Conservation (phyloP, 64 coral and sea anemone species). For the Porites lutea region DNA sequence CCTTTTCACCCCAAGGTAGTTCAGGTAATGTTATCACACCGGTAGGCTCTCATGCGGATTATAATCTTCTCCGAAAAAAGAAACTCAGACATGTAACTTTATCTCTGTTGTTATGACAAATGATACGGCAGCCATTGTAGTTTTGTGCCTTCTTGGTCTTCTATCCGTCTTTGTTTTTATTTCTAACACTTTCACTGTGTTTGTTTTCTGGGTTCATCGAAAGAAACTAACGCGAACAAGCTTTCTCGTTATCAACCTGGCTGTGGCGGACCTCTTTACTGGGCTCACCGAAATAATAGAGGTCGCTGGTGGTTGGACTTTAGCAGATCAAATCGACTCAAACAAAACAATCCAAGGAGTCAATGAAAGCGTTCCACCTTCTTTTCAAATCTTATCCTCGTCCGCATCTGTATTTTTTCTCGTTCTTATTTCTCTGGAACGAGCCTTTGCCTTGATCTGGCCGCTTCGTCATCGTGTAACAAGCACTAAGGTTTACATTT, state of each 20-base stretch:
- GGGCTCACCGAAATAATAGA: neutral
- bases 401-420: neutral
- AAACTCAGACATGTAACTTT: too few species aligned
- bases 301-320: too few species aligned
- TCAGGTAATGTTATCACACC: too few species aligned
- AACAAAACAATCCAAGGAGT: too few species aligned
- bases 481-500: neutral
- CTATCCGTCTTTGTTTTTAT: neutral
- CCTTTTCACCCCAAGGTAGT: too few species aligned
- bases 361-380: neutral
- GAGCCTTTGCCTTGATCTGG: neutral
- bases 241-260: neutral
- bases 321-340: neutral
- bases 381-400: neutral
- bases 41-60: too few species aligned
- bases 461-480: neutral
- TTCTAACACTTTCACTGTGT: neutral
- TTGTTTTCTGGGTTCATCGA: slow-evolving; percentile 7
- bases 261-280: neutral
- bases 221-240: neutral
- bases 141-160: neutral
- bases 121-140: neutral
- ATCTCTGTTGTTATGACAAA: neutral
- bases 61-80: too few species aligned
- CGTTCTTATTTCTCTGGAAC: neutral